Evolutionary conservation across 2,888 invertebrate species (phyloP), one percentile per base, ranked within the genome.

Genomic region (Athalia rosae): DNA sequence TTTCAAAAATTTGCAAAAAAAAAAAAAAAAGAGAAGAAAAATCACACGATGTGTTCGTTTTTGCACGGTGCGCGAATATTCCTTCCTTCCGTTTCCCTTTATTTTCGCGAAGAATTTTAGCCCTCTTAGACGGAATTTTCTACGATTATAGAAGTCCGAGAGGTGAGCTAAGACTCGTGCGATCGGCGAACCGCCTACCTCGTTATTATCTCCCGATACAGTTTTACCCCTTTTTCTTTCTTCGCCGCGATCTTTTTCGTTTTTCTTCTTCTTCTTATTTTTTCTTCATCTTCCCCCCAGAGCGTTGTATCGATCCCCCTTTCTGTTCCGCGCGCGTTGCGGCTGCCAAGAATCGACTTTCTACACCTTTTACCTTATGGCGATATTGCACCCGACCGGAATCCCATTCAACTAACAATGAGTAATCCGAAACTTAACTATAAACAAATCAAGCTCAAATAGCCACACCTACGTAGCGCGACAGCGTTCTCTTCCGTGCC

Each of bases 131-230:
- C 28, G 28, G 53, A 53, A 9, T 71, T 56, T 64, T 64, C 64
- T 62, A 58, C 15, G n/a, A 13, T 6, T 6, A 28, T 13, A 45
- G n/a, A 71, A 5, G 13, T 15, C 6, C 48, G 45, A 71, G 56
- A 28, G 58, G 13, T 13, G 15, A 13, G 43, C 3, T 43, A 43
- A 48, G 74, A 61, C 50, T 74, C 74, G 74, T 71, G 71, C 82
- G 82, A 84, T 85, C 80, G 78, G 80, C 71, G 79, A 77, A 80
- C 74, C 79, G 79, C 81, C 82, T 82, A 86, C 82, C 86, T 87
- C 84, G 79, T 87, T 82, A 87, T 87, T 87, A 87, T 85, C 84
- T 82, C 81, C 82, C 85, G 86, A 86, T 87, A 86, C 86, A 87
- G 84, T 87, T 85, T 86, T 74, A 82, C 81, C 82, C 83, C 83